Evolutionary conservation across 2,797 vertebrate species (phyloP), one percentile per base, ranked within the genome.

Genomic region (Falco columbarius): DNA sequence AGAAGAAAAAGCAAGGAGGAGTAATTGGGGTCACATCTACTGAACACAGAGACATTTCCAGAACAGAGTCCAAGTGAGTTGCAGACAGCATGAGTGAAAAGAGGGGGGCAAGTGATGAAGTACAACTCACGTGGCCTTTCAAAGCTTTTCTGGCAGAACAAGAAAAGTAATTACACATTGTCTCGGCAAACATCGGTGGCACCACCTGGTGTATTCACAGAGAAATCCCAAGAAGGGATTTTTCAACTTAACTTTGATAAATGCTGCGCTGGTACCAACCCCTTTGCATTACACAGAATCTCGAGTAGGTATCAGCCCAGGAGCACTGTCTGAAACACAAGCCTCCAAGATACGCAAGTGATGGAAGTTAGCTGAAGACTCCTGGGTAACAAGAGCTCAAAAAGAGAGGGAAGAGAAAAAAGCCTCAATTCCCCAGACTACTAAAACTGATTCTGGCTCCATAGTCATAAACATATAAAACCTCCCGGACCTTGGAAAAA

Each of bases 11-110:
- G 27, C 67, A 61, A 81, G 55, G 16, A 91, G 36, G 70, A 90
- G 68, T 97, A 96, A 97, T 96, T 96, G 91, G 86, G 97, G 96
- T 97, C 95, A 95, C 55, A 89, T 90, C 88, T 90, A 73, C 93
- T 68, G 89, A 91, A 74, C 88, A 79, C 65, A 54, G 86, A 95
- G 80, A 81, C 80, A 73, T 95, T 96, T 97, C 91, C 95, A 96
- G 94, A 93, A 87, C 71, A 93, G 73, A 29, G 4, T 82, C 75
- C 68, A 95, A 91, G 85, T 52, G 89, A 95, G 76, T 89, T 36
- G 29, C 63, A 63, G 80, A 76, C 75, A 94, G 92, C 76, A 20
- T 46, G 89, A 94, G 58, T 79, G 76, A 96, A 77, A 92, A 76
- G 92, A 63, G 61, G 32, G 68, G 74, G 70, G 90, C 38, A 77